Conservation (phyloP, 2,797 vertebrate genomes). For the Sorex maritimensis region DNA sequence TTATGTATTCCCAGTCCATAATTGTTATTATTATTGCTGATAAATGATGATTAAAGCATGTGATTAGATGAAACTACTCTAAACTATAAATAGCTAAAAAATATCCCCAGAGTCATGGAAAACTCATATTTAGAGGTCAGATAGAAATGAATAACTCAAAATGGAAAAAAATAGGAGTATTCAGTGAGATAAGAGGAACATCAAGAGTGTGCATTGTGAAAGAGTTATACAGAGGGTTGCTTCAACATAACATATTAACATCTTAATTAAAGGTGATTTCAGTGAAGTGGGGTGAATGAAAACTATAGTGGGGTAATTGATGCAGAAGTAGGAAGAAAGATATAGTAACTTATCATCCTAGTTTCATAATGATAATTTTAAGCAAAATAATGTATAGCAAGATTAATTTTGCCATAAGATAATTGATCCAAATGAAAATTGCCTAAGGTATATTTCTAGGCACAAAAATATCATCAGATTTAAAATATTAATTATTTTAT, state of each 20-base stretch:
- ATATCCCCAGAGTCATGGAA: background rate
- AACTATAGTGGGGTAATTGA: background rate
- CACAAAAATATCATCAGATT: background rate
- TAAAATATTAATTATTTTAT: no score
- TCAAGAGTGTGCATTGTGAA: background rate
- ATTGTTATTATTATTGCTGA: background rate
- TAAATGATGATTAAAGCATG: conserved; percentile 2
- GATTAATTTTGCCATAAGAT: background rate
- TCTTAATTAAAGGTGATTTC: background rate
- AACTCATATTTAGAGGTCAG: background rate
- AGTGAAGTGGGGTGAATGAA: background rate
- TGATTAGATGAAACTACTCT: background rate
- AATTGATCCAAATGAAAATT: background rate
- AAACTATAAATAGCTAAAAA: background rate
- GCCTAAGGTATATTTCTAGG: background rate
- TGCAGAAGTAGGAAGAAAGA: no score
- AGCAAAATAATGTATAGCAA: background rate
- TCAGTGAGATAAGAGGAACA: background rate
- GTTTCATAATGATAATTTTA: no score
- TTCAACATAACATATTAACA: background rate
- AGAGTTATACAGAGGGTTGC: background rate
- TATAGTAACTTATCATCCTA: no score
- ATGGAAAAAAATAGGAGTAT: background rate
- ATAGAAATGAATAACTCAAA: background rate
- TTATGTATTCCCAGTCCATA: background rate